Evolutionary conservation across 2,113 vertebrate genomes (phyloP), one percentile per base, ranked within the genome.

Genomic region (Triplophysa rosa): DNA sequence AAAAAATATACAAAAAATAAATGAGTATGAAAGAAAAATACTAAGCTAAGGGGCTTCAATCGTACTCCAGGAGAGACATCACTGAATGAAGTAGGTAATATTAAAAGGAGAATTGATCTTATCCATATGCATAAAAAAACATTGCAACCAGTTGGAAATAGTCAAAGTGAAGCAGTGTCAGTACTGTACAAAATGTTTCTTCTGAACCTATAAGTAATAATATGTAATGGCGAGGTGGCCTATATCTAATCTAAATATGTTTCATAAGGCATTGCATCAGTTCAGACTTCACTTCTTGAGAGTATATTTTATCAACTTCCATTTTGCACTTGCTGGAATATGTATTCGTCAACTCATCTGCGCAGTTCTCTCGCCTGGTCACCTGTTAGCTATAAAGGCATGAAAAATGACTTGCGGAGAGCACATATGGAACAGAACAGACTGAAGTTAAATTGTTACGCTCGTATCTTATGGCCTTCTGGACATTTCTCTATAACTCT

Each of bases 221-320:
- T 8, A 37, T 37, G 33, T 37, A 37, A 37, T 37, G 7, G 33
- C 33, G 6, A 67, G 77, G 62, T 76, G 71, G 16, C 74, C 62
- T 64, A 74, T 64, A 79, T 78, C 59, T 81, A 84, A 84, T 85
- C 77, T 85, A 63, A 87, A 88, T 77, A 77, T 59, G 67, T 19
- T 24, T 19, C 16, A 3, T 83, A 74, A 59, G 56, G 61, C 42
- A 64, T 61, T 59, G 23, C n/a, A 8, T 49, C 23, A 17, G 3
- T 47, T 47, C 9, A 7, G 26, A 70, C 21, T 47, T 21, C 19
- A 7, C 42, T 58, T n/a, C 42, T 62, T n/a, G 9, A 21, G 17
- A n/a, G 8, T 56, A 47, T 59, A 40, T 56, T 56, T 59, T 56
- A 66, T 58, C 13, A 63, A 59, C 65, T 26, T 68, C 33, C 33